phyloP scores from a whole-genome alignment of 2,888 invertebrate genomes.

The Oscheius sp. region DNA sequence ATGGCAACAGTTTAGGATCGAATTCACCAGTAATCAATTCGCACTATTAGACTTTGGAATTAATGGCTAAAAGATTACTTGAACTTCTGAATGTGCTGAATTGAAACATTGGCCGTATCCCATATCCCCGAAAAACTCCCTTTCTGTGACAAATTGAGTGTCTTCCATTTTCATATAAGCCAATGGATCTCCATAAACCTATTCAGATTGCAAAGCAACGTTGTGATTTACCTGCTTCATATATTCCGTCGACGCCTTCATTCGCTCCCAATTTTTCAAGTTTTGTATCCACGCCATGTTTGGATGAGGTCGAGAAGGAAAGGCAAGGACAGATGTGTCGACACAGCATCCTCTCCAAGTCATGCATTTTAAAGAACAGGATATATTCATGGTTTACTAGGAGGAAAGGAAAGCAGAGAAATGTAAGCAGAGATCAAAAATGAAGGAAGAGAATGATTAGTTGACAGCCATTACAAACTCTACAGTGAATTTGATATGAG shows the following conservation, averaged over 20 bases:
- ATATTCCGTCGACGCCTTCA: conserved; percentile 59
- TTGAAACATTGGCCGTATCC: conserved; percentile 64
- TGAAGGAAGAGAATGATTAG: conserved; percentile 34
- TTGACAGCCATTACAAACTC: conserved; percentile 67
- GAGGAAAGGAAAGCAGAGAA: not conserved
- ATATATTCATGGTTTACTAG: not conserved
- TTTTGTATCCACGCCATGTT: conserved; percentile 63
- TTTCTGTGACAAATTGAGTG: conserved; percentile 63
- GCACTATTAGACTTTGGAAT: conserved; percentile 40
- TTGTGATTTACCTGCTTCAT: conserved; percentile 50
- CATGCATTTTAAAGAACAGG: conserved; percentile 8
- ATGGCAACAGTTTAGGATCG: conserved; percentile 62
- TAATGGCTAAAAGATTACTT: too few species aligned
- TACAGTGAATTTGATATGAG: conserved; percentile 31
- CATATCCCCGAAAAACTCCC: conserved; percentile 64
- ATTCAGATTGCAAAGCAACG: not conserved
- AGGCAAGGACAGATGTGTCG: not conserved
- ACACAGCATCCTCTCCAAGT: too few species aligned
- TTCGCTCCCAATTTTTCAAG: conserved; percentile 60
- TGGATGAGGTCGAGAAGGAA: not conserved
- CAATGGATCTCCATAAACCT: conserved; percentile 63
- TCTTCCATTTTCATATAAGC: conserved; percentile 56
- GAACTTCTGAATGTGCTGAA: conserved; percentile 56
- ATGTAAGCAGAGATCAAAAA: not conserved
- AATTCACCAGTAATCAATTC: conserved; percentile 64